Percentiles rank a stretch among this genome's conserved stretches.
Evolutionary conservation across 2,888 invertebrate genomes (phyloP).

Genomic region (Eupithecia exiguata): DNA sequence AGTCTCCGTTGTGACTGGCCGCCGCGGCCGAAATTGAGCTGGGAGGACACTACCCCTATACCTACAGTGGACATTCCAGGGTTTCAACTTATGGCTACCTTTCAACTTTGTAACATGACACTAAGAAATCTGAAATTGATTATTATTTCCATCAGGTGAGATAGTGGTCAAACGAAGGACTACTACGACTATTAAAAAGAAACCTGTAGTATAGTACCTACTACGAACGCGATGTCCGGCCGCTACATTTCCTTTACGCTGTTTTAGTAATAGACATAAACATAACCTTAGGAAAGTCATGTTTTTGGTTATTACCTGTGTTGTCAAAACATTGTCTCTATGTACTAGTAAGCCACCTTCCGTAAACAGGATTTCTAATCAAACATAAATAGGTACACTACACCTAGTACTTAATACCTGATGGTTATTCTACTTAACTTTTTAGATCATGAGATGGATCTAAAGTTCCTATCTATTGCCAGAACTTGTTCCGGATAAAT

Average conservation of each 20-base stretch:
- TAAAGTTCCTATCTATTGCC: too few relatives aligned
- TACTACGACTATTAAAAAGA: too few relatives aligned
- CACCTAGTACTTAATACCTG: neutral
- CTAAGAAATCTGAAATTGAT: neutral
- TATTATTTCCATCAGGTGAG: too few relatives aligned
- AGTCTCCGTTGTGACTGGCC: neutral
- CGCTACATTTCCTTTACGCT: conserved; percentile 19
- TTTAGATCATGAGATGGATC: neutral
- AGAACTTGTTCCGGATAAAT: neutral
- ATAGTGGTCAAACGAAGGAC: too few relatives aligned
- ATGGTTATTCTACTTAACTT: neutral
- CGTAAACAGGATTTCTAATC: conserved; percentile 10
- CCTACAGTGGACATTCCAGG: too few relatives aligned
- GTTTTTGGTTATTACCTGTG: conserved; percentile 16
- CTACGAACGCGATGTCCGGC: neutral
- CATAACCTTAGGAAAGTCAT: conserved; percentile 13
- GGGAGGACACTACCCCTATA: neutral
- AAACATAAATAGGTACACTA: neutral
- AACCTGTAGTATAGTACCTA: neutral
- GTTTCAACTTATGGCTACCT: too few relatives aligned
- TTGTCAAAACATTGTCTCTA: conserved; percentile 23
- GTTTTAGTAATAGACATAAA: conserved; percentile 27
- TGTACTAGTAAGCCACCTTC: conserved; percentile 6
- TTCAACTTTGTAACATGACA: neutral
- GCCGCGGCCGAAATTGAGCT: neutral